Conservation (phyloP, 2,113 vertebrate species). For the Xiphophorus maculatus region DNA sequence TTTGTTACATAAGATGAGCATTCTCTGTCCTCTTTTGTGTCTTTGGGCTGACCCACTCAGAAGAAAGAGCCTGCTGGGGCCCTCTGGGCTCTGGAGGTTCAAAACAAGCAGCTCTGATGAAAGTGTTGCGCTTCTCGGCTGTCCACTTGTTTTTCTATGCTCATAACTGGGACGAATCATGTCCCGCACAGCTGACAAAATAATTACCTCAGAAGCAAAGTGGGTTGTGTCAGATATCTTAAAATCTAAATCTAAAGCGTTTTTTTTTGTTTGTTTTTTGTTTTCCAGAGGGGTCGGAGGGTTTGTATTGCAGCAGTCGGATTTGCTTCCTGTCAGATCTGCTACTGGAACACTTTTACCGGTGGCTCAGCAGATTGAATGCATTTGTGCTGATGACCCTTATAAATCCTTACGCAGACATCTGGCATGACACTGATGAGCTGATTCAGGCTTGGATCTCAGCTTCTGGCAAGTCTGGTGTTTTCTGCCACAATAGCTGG, state of each 20-base stretch:
- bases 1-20: constrained; percentile 59
- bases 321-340: constrained; percentile 54
- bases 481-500: constrained; percentile 10
- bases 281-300: constrained; percentile 2
- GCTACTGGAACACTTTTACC: constrained; percentile 42
- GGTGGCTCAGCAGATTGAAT: constrained; percentile 59
- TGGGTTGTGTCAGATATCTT: not conserved
- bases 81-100: constrained; percentile 22
- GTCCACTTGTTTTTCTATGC: not conserved
- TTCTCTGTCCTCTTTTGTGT: constrained; percentile 61
- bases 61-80: constrained; percentile 44
- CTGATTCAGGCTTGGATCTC: constrained; percentile 27
- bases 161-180: not conserved
- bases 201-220: not conserved
- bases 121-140: constrained; percentile 5
- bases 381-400: constrained; percentile 23
- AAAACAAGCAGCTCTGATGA: constrained; percentile 13
- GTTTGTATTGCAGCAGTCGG: not conserved
- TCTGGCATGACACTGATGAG: constrained; percentile 36
- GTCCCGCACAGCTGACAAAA: not conserved
- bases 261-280: not conserved
- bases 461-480: constrained; percentile 12
- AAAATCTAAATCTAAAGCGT: not conserved
- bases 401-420: constrained; percentile 41
- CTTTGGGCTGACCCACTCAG: constrained; percentile 1